These are phyloP conservation scores for Meda fulgida DNA, from an alignment of 2,797 vertebrate species.

Conservation along the genomic window DNA sequence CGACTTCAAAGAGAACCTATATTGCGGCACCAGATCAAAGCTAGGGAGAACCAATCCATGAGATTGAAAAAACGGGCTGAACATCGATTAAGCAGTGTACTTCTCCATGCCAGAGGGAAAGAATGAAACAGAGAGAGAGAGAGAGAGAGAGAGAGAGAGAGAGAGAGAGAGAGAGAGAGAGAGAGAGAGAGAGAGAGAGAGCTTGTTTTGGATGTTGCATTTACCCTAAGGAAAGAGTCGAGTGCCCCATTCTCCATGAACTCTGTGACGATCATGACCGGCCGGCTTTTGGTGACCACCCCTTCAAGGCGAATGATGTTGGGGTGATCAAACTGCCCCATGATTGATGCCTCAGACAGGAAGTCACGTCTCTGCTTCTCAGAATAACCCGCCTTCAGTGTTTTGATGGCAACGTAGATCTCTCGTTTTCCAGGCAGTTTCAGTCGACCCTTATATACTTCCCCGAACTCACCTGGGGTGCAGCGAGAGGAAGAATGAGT, in stretches of 20 bases:
- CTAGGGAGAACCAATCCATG: conserved; percentile 75
- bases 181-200: not conserved
- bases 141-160: conserved; percentile 7
- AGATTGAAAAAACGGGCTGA: conserved; percentile 73
- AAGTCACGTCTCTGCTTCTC: conserved; percentile 98
- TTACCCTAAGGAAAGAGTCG: conserved; percentile 96
- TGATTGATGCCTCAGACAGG: conserved; percentile 97
- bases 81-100: conserved; percentile 78
- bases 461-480: conserved; percentile 93
- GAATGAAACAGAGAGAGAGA: not conserved
- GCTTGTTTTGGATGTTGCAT: conserved; percentile 47
- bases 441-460: conserved; percentile 98
- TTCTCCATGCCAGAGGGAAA: conserved; percentile 52
- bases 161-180: conserved; percentile 13
- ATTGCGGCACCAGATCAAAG: conserved; percentile 80
- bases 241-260: conserved; percentile 99
- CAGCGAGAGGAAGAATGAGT: not conserved
- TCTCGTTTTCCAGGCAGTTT: conserved; percentile 96
- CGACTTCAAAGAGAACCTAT: conserved; percentile 80
- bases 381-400: conserved; percentile 94
- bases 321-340: conserved; percentile 99
- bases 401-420: conserved; percentile 98
- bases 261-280: conserved; percentile 98
- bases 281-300: conserved; percentile 96
- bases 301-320: conserved; percentile 98